Evolutionary conservation across 1,140 invertebrate species (phyloP).

Genomic region (Aplysia californica): DNA sequence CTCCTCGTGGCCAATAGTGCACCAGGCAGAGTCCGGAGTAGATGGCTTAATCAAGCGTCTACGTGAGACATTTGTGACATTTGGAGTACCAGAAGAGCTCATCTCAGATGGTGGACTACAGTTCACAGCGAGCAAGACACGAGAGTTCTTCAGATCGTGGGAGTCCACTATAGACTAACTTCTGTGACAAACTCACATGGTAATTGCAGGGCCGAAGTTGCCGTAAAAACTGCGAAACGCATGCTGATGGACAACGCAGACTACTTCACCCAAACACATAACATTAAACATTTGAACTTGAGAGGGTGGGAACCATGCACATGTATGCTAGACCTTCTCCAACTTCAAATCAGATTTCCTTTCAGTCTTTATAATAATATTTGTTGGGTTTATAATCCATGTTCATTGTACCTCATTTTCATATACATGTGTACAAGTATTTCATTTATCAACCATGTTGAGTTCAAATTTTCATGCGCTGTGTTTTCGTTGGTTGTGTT

Average conservation of each 20-base stretch:
- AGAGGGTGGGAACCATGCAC: too few species aligned
- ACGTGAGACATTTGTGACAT: conserved; percentile 32
- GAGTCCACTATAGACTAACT: background rate
- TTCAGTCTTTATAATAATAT: too few species aligned
- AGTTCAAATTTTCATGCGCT: too few species aligned
- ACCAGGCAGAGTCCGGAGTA: conserved; percentile 21
- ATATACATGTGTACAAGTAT: too few species aligned
- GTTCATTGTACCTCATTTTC: too few species aligned
- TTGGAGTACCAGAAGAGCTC: conserved; percentile 31
- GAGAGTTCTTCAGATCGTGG: conserved; percentile 19
- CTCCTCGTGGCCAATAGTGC: conserved; percentile 30
- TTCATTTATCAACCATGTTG: too few species aligned
- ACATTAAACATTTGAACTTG: too few species aligned
- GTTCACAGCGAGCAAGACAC: conserved; percentile 24
- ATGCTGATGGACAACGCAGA: conserved; percentile 12
- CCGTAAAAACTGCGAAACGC: background rate
- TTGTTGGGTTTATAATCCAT: too few species aligned
- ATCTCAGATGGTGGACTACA: conserved; percentile 31
- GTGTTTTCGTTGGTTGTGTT: too few species aligned
- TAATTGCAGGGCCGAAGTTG: background rate
- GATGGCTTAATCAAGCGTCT: conserved; percentile 17
- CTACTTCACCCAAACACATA: too few species aligned
- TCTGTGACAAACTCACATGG: background rate
- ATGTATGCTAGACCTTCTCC: too few species aligned
- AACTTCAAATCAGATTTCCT: too few species aligned